Base-by-base conservation (phyloP, 2,888 invertebrate species). In the Biston betularia region DNA sequence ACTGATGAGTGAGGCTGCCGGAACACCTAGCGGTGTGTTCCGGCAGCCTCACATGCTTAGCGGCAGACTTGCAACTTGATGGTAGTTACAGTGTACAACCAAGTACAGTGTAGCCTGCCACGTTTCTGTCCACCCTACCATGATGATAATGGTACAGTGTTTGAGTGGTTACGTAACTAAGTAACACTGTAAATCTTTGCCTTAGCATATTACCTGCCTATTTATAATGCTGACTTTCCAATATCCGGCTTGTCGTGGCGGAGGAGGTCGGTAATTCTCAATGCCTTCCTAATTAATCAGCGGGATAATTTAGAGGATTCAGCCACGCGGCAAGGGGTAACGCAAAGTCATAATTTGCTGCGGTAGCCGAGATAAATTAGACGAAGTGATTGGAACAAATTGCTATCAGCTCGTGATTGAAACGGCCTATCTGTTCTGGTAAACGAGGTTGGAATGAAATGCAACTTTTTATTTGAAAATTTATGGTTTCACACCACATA, bases 331-430 rank as follows among this genome's bases (percentile, higher is more conserved):
- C 34, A 52, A 50, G 45, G 57, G 65, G 53, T 52, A 57, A 46
- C 48, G 59, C 12, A 45, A 63, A 63, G 53, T 67, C 58, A 67
- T 67, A 68, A 74, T 72, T 70, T 52, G 59, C 72, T 72, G 72
- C 69, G 70, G 57, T 66, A 65, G 65, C 48, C 56, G 57, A 38
- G 34, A 72, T 72, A 70, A 74, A 74, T 74, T 70, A 69, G 48
- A 50, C 48, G 53, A 50, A 65, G 70, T 69, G 72, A 72, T 72
- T 69, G 67, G 65, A 70, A 72, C 74, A 70, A 72, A 74, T 72
- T 64, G 70, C 56, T 54, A 45, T 35, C 44, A 35, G 40, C 38
- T 53, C 24, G 35, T 52, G 52, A 61, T 61, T n/a, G 56, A 53
- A 50, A 52, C 35, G 35, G 34, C 35, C 40, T 40, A 50, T 57